Evolutionary conservation across 2,797 vertebrate genomes (phyloP).

Genomic region (Lutjanus campechanus): DNA sequence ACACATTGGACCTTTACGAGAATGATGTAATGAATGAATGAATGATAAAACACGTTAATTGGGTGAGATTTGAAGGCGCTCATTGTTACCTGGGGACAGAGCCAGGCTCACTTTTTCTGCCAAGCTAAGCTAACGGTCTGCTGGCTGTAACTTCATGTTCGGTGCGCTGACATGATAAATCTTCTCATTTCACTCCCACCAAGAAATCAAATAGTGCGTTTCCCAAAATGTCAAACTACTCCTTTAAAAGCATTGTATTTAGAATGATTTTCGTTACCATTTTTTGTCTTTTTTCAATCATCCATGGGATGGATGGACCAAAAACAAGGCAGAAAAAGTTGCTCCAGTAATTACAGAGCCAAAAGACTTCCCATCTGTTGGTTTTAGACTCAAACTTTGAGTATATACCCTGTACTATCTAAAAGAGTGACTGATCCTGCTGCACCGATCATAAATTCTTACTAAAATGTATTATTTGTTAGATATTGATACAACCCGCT

Average conservation of each 20-base stretch:
- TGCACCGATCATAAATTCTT: slow-evolving; percentile 33
- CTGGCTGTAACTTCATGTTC: background rate
- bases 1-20: too few relatives aligned
- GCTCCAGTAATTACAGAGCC: slow-evolving; percentile 6
- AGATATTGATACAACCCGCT: slow-evolving; percentile 33
- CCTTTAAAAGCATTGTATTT: slow-evolving; percentile 20
- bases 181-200: background rate
- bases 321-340: slow-evolving; percentile 37
- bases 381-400: slow-evolving; percentile 13
- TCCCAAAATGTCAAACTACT: background rate
- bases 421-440: slow-evolving; percentile 30
- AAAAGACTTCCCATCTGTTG: slow-evolving; percentile 9
- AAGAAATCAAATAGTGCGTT: background rate
- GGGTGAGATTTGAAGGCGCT: background rate
- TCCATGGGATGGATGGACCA: slow-evolving; percentile 28
- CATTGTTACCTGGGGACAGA: background rate
- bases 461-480: slow-evolving; percentile 49
- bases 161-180: background rate
- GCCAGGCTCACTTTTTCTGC: background rate
- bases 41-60: background rate
- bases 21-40: too few relatives aligned
- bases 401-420: slow-evolving; percentile 12
- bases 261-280: background rate
- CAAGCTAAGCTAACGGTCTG: slow-evolving; percentile 5
- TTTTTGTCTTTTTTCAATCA: background rate